These are phyloP conservation scores for Bufotes viridis DNA, from an alignment of 2,797 vertebrate species.

Conservation along the genomic window DNA sequence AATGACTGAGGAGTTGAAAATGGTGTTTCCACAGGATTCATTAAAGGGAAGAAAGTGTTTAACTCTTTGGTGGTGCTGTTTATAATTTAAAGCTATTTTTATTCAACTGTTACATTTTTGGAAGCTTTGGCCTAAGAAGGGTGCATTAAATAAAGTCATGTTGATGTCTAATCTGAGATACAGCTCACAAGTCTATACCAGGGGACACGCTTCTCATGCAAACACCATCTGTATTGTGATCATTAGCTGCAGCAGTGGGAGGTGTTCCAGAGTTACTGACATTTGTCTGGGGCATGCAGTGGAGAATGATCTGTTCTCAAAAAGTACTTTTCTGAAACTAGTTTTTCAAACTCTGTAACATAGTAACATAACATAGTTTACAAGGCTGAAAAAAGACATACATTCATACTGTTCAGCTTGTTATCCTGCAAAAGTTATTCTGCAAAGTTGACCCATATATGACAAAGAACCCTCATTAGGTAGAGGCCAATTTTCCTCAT, in stretches of 20 bases:
- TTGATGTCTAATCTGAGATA: conserved; percentile 10
- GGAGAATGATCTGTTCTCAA: conserved; percentile 62
- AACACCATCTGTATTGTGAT: conserved; percentile 71
- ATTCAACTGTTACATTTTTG: background rate
- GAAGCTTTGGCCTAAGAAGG: conserved; percentile 35
- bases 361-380: no score
- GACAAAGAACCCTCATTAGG: no score
- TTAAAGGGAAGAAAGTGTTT: conserved; percentile 26
- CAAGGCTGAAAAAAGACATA: no score
- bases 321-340: conserved; percentile 60
- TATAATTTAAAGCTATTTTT: conserved; percentile 1
- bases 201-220: conserved; percentile 67
- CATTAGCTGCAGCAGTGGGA: conserved; percentile 71
- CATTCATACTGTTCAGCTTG: no score
- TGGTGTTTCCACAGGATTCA: conserved; percentile 22
- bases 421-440: no score
- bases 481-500: no score
- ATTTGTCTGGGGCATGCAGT: conserved; percentile 65
- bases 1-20: background rate
- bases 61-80: conserved; percentile 13
- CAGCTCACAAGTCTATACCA: conserved; percentile 61
- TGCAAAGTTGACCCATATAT: no score
- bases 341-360: background rate
- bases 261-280: conserved; percentile 62
- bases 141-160: conserved; percentile 19